Evolutionary conservation across 2,113 vertebrate species (phyloP).

Genomic region (Talpa occidentalis): DNA sequence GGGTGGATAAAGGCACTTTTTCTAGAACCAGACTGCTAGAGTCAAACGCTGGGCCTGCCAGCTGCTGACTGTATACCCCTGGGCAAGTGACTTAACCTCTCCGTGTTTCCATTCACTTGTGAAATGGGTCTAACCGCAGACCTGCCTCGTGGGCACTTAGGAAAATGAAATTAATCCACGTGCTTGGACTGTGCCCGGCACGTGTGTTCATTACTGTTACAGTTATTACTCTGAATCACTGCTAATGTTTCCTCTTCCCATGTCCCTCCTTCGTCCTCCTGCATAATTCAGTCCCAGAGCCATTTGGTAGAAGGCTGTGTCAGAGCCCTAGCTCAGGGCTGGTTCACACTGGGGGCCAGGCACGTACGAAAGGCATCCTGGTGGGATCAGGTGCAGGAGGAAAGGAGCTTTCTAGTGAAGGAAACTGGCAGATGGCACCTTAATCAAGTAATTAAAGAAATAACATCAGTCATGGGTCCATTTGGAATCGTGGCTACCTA

Average conservation of each 20-base stretch:
- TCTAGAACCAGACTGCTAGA: not conserved
- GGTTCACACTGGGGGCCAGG: not conserved
- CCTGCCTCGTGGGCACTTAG: not conserved
- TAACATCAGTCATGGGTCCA: not conserved
- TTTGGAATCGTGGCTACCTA: not conserved
- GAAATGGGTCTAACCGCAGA: not conserved
- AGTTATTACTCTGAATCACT: too few relatives aligned
- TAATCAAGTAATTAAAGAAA: not conserved
- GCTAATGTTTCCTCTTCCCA: not conserved
- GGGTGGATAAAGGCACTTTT: not conserved
- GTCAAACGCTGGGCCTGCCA: not conserved
- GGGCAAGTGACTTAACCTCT: not conserved
- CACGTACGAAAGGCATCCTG: not conserved
- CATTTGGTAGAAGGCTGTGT: accelerated
- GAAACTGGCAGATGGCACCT: not conserved
- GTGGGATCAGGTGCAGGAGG: not conserved
- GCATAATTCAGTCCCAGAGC: not conserved
- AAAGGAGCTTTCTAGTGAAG: not conserved
- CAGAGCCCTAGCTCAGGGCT: not conserved
- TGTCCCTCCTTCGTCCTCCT: not conserved
- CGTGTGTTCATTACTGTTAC: too few relatives aligned
- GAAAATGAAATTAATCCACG: not conserved
- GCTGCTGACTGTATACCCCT: not conserved
- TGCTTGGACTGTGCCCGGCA: not conserved
- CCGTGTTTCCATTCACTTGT: not conserved